These are phyloP conservation scores for Lasioglossum lativentre DNA, from an alignment of 2,888 invertebrate genomes.

Conservation along the genomic window DNA sequence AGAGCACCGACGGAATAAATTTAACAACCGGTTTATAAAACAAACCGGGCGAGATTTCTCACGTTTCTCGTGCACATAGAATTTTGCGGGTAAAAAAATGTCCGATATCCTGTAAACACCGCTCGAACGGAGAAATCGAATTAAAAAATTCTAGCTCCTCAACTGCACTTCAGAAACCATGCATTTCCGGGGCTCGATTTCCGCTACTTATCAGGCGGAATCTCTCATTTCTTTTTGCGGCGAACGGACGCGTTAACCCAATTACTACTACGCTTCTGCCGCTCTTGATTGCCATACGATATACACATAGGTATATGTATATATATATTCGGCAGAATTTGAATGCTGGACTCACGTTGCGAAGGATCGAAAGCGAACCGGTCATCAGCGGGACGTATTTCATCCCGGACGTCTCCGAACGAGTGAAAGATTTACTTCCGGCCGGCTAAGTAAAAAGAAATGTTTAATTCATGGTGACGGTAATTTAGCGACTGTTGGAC, in stretches of 20 bases:
- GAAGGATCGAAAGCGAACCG: not conserved
- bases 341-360: not conserved
- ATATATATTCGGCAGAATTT: not conserved
- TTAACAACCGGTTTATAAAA: not conserved
- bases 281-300: not conserved
- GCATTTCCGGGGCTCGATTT: not conserved
- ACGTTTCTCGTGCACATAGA: not conserved
- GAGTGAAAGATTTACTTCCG: slow-evolving; percentile 47
- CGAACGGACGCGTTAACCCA: not conserved
- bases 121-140: not conserved
- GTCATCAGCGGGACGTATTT: slow-evolving; percentile 7
- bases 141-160: not conserved
- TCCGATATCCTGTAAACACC: not conserved
- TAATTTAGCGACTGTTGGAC: slow-evolving; percentile 42
- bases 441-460: slow-evolving; percentile 8
- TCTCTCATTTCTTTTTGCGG: not conserved
- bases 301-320: not conserved
- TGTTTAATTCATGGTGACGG: slow-evolving; percentile 48
- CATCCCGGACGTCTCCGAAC: slow-evolving; percentile 15
- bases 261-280: not conserved
- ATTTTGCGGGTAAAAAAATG: not conserved
- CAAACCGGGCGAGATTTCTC: not conserved
- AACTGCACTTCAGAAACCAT: not conserved
- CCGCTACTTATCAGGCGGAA: not conserved
- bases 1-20: not conserved